A percentile compares a stretch with the other conserved stretches of the same genome.
Evolutionary conservation across 2,888 invertebrate genomes (phyloP).

Genomic region (Aporophyla lueneburgensis): DNA sequence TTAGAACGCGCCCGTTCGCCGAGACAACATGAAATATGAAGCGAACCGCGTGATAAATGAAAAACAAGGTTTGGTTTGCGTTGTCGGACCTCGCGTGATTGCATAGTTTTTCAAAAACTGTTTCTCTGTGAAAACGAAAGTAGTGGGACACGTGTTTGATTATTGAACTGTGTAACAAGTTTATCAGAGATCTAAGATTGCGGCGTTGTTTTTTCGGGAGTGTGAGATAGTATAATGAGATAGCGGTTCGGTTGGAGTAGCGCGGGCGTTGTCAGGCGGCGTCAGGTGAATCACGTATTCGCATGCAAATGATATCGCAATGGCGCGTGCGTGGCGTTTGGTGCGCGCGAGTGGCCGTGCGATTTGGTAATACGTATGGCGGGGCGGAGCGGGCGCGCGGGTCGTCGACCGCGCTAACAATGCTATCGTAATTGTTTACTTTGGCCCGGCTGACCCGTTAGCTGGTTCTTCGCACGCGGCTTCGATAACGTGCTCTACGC

Average conservation of each 20-base stretch:
- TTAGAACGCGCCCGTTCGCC: constrained; percentile 64
- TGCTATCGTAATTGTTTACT: constrained; percentile 88
- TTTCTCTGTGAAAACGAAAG: constrained; percentile 62
- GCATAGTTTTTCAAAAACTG: constrained; percentile 63
- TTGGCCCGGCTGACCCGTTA: constrained; percentile 81
- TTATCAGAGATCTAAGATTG: constrained; percentile 58
- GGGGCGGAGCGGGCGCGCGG: constrained; percentile 63
- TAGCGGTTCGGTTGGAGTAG: constrained; percentile 33
- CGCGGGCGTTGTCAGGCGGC: constrained; percentile 19
- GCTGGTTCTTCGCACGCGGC: constrained; percentile 69
- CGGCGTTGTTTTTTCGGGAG: constrained; percentile 39
- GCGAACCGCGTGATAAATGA: constrained; percentile 72
- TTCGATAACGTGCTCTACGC: constrained; percentile 68
- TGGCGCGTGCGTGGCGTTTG: constrained; percentile 60
- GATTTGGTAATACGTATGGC: constrained; percentile 73
- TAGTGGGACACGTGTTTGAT: constrained; percentile 55
- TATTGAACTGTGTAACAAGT: constrained; percentile 62
- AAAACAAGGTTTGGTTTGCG: constrained; percentile 60
- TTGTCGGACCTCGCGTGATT: constrained; percentile 67
- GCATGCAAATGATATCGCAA: constrained; percentile 72
- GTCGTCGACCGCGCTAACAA: constrained; percentile 81
- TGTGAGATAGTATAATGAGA: constrained; percentile 39
- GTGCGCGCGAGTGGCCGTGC: constrained; percentile 68
- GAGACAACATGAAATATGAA: constrained; percentile 74
- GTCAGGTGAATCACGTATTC: constrained; percentile 72